A percentile compares a stretch with the other conserved stretches of the same genome.
Evolutionary conservation across 2,888 invertebrate species (phyloP).

Genomic region (Fabriciana adippe): DNA sequence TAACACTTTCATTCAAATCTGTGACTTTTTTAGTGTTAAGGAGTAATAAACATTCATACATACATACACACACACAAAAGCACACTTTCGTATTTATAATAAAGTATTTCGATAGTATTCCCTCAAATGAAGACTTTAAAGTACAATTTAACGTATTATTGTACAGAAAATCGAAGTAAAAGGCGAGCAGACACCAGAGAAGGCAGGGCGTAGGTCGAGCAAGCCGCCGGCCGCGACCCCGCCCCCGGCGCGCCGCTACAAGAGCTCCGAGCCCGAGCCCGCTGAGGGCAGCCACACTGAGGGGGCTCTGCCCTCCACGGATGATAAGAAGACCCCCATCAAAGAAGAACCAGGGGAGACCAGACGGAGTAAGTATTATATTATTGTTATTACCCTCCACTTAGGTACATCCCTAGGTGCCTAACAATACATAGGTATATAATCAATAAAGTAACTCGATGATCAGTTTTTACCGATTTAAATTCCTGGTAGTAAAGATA

Average conservation of each 20-base stretch:
- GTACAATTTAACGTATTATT: not conserved
- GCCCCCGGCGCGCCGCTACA: constrained; percentile 65
- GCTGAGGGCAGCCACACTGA: constrained; percentile 69
- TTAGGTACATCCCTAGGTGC: too few species aligned
- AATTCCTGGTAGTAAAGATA: too few species aligned
- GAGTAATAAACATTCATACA: too few species aligned
- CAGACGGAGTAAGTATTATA: constrained; percentile 56
- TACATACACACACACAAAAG: too few species aligned
- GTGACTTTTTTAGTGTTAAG: too few species aligned
- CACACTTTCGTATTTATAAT: not conserved
- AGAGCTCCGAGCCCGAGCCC: constrained; percentile 64
- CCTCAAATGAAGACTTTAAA: not conserved
- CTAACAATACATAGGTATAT: too few species aligned
- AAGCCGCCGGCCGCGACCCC: constrained; percentile 64
- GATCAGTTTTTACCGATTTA: too few species aligned
- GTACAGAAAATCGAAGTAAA: constrained; percentile 77
- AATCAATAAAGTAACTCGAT: too few species aligned
- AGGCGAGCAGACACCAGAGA: constrained; percentile 71
- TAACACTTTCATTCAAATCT: too few species aligned
- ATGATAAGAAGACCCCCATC: constrained; percentile 58
- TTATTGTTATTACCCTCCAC: not conserved
- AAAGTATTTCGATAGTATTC: not conserved
- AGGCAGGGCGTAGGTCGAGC: constrained; percentile 61
- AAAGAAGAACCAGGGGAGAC: constrained; percentile 62
- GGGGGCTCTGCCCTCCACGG: constrained; percentile 56